These are phyloP conservation scores for Nasonia giraulti DNA, from an alignment of 1,140 invertebrate genomes.

Conservation along the genomic window DNA sequence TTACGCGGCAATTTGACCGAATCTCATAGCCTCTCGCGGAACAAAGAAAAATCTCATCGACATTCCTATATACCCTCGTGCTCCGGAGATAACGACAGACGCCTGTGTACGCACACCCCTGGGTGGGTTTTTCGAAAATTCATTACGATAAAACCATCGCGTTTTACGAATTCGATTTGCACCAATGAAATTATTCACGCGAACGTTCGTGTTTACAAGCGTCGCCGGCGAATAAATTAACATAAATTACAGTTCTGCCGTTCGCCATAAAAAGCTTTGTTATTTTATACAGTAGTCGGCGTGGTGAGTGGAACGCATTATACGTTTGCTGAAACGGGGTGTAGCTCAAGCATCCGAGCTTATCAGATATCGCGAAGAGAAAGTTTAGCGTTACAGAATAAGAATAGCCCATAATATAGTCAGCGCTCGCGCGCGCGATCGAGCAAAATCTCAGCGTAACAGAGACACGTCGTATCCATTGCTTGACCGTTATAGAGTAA, in stretches of 20 bases:
- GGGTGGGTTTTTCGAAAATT: not conserved
- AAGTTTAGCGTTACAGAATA: not conserved
- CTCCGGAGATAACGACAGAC: not conserved
- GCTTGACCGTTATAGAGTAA: not conserved
- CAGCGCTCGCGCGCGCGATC: too few relatives aligned
- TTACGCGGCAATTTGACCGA: not conserved
- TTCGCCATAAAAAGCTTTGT: not conserved
- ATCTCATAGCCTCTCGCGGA: not conserved
- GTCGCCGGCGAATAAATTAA: not conserved
- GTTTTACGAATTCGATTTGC: not conserved
- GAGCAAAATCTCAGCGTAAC: not conserved
- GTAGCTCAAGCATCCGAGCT: not conserved
- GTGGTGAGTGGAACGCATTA: not conserved
- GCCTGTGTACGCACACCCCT: too few relatives aligned
- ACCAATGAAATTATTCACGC: not conserved
- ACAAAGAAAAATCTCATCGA: not conserved
- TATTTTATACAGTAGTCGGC: too few relatives aligned
- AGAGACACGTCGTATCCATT: not conserved
- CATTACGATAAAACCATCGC: not conserved
- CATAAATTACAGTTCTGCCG: not conserved
- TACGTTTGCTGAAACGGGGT: not conserved
- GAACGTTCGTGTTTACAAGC: not conserved
- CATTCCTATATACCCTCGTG: not conserved
- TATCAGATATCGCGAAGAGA: not conserved
- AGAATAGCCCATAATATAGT: not conserved